A percentile compares a stretch with the other conserved stretches of the same genome.
phyloP scores from a whole-genome alignment of 2,888 invertebrate genomes.

The Slavum lentiscoides region DNA sequence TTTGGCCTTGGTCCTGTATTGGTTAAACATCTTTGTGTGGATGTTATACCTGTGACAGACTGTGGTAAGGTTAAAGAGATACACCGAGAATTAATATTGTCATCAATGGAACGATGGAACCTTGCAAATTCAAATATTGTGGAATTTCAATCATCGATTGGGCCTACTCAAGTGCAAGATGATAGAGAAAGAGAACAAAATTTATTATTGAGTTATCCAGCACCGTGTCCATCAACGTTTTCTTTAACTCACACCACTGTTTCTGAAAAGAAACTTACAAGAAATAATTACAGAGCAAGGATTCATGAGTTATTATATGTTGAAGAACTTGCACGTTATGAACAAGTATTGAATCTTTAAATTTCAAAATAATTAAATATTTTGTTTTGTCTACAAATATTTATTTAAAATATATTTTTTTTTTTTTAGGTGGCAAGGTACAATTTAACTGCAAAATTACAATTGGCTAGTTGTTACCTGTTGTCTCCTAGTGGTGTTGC shows the following conservation, averaged over 20 bases:
- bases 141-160: conserved; percentile 65
- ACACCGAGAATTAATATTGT: conserved; percentile 64
- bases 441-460: conserved; percentile 69
- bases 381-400: not conserved
- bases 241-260: conserved; percentile 71
- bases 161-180: conserved; percentile 62
- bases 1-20: conserved; percentile 70
- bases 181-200: conserved; percentile 64
- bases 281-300: conserved; percentile 72
- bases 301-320: conserved; percentile 76
- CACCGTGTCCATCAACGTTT: conserved; percentile 70
- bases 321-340: conserved; percentile 76
- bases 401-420: conserved; percentile 14
- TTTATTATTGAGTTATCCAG: conserved; percentile 68
- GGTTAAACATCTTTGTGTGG: conserved; percentile 73
- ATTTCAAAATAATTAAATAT: conserved; percentile 2
- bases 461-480: conserved; percentile 70
- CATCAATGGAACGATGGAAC: conserved; percentile 69
- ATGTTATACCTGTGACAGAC: conserved; percentile 73
- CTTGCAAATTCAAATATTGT: conserved; percentile 64
- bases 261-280: conserved; percentile 66
- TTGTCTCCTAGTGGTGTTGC: conserved; percentile 71
- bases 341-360: conserved; percentile 61
- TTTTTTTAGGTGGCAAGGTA: conserved; percentile 65
- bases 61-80: conserved; percentile 69